Percentiles rank a stretch among this genome's conserved stretches.
phyloP scores from a whole-genome alignment of 2,888 invertebrate genomes.

The Hemistola chrysoprasaria region DNA sequence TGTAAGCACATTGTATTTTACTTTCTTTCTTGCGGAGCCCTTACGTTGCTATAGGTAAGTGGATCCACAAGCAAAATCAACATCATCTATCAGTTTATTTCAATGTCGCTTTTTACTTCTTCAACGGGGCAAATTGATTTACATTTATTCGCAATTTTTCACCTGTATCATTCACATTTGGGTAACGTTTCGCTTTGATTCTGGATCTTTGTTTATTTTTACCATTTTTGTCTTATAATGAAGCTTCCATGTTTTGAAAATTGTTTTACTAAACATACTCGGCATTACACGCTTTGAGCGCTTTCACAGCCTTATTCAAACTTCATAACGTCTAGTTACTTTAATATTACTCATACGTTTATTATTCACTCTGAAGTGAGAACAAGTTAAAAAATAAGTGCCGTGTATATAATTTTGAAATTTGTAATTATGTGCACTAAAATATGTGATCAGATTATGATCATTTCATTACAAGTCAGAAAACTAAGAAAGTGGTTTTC shows the following conservation, averaged over 20 bases:
- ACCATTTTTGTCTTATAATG: slow-evolving; percentile 42
- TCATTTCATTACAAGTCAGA: background rate
- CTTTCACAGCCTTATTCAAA: slow-evolving; percentile 24
- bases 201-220: slow-evolving; percentile 59
- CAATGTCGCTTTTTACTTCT: slow-evolving; percentile 62
- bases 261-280: slow-evolving; percentile 10
- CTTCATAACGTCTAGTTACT: background rate
- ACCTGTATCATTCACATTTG: slow-evolving; percentile 63
- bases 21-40: slow-evolving; percentile 82
- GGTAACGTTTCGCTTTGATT: slow-evolving; percentile 82
- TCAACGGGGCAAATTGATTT: slow-evolving; percentile 43
- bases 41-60: slow-evolving; percentile 81
- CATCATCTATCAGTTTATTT: slow-evolving; percentile 51
- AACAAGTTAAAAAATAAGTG: background rate
- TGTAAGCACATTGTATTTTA: slow-evolving; percentile 79
- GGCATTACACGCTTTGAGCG: slow-evolving; percentile 29
- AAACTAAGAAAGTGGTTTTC: slow-evolving; percentile 25
- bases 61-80: slow-evolving; percentile 62
- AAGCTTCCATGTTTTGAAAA: slow-evolving; percentile 29
- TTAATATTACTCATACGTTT: background rate
- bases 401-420: slow-evolving; percentile 1
- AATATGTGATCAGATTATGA: too few species aligned
- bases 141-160: slow-evolving; percentile 57
- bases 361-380: background rate
- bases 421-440: too few species aligned